Conservation (phyloP, 1,140 invertebrate species). For the Brachionus angularis region DNA sequence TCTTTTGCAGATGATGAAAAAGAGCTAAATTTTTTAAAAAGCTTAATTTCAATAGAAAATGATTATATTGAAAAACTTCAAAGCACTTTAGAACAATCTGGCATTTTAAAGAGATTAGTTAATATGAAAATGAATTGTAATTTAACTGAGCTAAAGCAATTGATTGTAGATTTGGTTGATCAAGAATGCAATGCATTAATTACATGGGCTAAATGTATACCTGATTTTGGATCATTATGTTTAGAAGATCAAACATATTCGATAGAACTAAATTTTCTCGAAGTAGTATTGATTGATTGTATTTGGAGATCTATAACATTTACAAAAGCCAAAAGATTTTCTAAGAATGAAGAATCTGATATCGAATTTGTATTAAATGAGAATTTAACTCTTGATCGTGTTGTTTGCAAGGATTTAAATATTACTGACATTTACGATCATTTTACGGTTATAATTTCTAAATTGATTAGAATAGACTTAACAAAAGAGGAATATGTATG, state of each 20-base stretch:
- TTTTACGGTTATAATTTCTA: neutral
- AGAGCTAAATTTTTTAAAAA: neutral
- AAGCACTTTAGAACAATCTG: neutral
- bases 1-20: neutral
- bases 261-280: constrained; percentile 10
- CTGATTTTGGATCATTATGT: constrained; percentile 12
- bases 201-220: constrained; percentile 28
- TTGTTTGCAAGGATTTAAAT: constrained; percentile 17
- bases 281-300: constrained; percentile 10
- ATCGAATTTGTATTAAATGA: neutral
- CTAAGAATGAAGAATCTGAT: neutral
- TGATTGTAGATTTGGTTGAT: constrained; percentile 14
- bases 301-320: neutral
- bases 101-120: constrained; percentile 10
- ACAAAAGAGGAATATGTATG: constrained; percentile 31
- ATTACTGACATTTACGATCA: constrained; percentile 27
- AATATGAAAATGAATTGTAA: neutral
- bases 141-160: neutral
- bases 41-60: constrained; percentile 6
- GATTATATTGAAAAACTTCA: constrained; percentile 27
- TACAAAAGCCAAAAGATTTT: neutral
- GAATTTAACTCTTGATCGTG: neutral
- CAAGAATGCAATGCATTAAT: constrained; percentile 26
- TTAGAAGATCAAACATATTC: constrained; percentile 27
- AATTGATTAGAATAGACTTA: neutral